phyloP scores from a whole-genome alignment of 2,113 vertebrate species.

The Chiloscyllium plagiosum region DNA sequence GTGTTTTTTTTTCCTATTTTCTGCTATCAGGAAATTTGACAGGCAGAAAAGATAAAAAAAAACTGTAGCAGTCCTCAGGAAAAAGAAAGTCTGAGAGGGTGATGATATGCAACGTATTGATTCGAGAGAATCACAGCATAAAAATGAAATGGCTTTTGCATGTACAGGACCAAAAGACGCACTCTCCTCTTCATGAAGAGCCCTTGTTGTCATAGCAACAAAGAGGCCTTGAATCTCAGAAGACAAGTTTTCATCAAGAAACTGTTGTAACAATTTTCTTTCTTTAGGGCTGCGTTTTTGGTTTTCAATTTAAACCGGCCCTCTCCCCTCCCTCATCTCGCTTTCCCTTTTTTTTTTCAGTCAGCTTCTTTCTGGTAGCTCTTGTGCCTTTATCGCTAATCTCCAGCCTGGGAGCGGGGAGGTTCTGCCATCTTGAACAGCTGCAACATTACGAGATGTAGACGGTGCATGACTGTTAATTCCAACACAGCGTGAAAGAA shows the following conservation, averaged over 20 bases:
- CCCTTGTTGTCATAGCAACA: background rate
- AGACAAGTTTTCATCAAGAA: background rate
- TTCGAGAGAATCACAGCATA: background rate
- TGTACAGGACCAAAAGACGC: background rate
- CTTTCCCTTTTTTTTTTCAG: background rate
- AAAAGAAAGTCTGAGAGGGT: background rate
- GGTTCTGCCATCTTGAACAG: background rate
- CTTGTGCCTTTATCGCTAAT: background rate
- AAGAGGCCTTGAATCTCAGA: background rate
- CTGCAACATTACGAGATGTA: background rate
- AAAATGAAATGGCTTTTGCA: conserved; percentile 21
- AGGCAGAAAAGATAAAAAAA: background rate
- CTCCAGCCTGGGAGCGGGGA: background rate
- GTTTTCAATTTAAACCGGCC: background rate
- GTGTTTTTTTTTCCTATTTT: background rate
- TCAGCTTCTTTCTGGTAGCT: background rate
- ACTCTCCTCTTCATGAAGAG: background rate
- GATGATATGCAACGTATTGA: background rate
- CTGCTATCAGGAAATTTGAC: conserved; percentile 14
- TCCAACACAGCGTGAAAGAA: background rate
- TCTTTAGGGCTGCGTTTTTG: background rate
- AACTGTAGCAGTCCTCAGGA: background rate
- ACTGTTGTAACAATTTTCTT: background rate
- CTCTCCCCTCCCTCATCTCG: background rate
- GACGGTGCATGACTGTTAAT: background rate